Percentiles rank a stretch among this genome's conserved stretches.
Evolutionary conservation across 2,113 vertebrate species (phyloP).

Genomic region (Tetrao urogallus): DNA sequence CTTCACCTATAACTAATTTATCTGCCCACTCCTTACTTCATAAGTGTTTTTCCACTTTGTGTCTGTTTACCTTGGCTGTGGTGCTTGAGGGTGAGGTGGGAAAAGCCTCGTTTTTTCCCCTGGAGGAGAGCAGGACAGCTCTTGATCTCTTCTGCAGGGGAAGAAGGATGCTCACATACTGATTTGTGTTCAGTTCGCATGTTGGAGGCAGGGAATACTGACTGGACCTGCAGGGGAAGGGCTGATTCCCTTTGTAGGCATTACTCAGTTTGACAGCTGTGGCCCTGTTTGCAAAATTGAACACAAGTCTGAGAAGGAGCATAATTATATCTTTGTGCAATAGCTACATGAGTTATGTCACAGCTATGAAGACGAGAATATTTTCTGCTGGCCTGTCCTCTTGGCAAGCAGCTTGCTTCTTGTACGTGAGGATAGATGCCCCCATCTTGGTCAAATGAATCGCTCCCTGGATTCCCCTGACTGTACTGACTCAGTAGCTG

Average conservation of each 20-base stretch:
- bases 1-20: background rate
- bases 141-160: background rate
- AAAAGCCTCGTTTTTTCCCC: background rate
- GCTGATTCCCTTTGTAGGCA: background rate
- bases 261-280: background rate
- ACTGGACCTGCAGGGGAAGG: background rate
- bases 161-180: background rate
- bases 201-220: background rate
- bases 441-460: background rate
- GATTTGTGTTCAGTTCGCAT: background rate
- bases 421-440: background rate
- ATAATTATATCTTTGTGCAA: background rate
- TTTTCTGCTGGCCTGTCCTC: background rate
- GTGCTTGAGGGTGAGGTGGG: background rate
- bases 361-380: background rate
- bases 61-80: background rate
- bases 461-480: background rate
- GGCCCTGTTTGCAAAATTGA: background rate
- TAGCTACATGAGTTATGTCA: background rate
- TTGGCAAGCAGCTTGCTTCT: background rate
- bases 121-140: background rate
- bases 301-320: background rate
- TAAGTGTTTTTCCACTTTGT: background rate
- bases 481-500: background rate
- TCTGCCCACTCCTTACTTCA: background rate